Evolutionary conservation across 2,888 invertebrate genomes (phyloP).

Genomic region (Hydriomena furcata): DNA sequence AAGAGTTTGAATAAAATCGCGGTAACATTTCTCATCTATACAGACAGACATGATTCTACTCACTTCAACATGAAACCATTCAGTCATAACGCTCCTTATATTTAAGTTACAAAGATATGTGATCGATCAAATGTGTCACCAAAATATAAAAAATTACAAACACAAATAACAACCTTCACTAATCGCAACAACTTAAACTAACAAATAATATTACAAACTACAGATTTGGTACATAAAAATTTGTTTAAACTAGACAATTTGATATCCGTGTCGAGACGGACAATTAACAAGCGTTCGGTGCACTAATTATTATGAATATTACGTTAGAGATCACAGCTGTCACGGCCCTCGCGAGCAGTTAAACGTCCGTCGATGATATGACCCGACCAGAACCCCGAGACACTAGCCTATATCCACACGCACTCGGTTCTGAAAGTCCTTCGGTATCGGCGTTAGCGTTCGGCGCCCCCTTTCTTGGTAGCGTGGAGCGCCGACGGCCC

Average conservation of each 20-base stretch:
- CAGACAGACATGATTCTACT: slow-evolving; percentile 41
- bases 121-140: slow-evolving; percentile 52
- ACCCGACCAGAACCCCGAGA: slow-evolving; percentile 71
- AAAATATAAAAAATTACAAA: slow-evolving; percentile 67
- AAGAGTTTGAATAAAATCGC: slow-evolving; percentile 31
- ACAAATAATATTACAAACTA: slow-evolving; percentile 76
- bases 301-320: slow-evolving; percentile 74
- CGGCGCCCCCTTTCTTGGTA: slow-evolving; percentile 84
- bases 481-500: slow-evolving; percentile 90
- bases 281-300: slow-evolving; percentile 68
- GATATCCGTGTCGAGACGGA: slow-evolving; percentile 53
- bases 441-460: slow-evolving; percentile 77
- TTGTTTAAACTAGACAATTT: slow-evolving; percentile 78
- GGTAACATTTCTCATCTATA: slow-evolving; percentile 53
- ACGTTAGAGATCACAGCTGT: slow-evolving; percentile 82
- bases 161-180: slow-evolving; percentile 78
- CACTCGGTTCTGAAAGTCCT: slow-evolving; percentile 72
- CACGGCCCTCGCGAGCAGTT: slow-evolving; percentile 58
- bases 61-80: slow-evolving; percentile 46
- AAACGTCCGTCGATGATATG: slow-evolving; percentile 77
- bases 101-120: slow-evolving; percentile 67
- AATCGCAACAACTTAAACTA: slow-evolving; percentile 77
- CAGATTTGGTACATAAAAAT: slow-evolving; percentile 81
- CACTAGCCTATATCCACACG: slow-evolving; percentile 75
- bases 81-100: slow-evolving; percentile 52